phyloP scores from a whole-genome alignment of 1,140 invertebrate genomes.

The Rhynchophorus ferrugineus region DNA sequence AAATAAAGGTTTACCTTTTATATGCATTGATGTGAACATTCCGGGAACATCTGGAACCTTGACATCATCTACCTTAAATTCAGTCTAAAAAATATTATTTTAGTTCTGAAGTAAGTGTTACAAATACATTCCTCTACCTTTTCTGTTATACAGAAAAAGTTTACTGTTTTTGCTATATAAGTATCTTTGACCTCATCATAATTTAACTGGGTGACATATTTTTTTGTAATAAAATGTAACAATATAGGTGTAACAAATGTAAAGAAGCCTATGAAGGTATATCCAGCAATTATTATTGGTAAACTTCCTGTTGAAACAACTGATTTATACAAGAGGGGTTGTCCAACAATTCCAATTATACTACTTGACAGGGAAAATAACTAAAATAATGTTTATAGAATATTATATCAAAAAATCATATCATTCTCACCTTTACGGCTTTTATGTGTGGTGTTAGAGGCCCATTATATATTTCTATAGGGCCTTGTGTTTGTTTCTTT shows the following conservation, averaged over 20 bases:
- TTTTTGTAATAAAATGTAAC: slow-evolving; percentile 74
- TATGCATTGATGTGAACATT: slow-evolving; percentile 72
- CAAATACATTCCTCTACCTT: slow-evolving; percentile 44
- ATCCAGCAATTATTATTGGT: slow-evolving; percentile 52
- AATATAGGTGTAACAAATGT: slow-evolving; percentile 75
- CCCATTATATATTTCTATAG: slow-evolving; percentile 44
- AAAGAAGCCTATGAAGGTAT: slow-evolving; percentile 65
- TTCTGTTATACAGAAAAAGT: slow-evolving; percentile 56
- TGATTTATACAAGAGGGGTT: slow-evolving; percentile 64
- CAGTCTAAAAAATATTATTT: slow-evolving; percentile 49
- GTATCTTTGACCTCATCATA: slow-evolving; percentile 57
- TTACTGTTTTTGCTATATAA: slow-evolving; percentile 63
- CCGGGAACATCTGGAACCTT: slow-evolving; percentile 66
- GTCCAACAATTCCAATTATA: slow-evolving; percentile 54
- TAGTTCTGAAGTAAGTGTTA: not conserved
- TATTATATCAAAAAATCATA: slow-evolving; percentile 4
- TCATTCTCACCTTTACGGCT: slow-evolving; percentile 52
- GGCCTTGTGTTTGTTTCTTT: slow-evolving; percentile 6
- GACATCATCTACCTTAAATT: slow-evolving; percentile 70
- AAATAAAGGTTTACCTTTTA: slow-evolving; percentile 65
- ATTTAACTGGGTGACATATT: slow-evolving; percentile 72
- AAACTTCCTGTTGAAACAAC: slow-evolving; percentile 47
- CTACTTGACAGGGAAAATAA: slow-evolving; percentile 74
- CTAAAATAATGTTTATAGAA: slow-evolving; percentile 23
- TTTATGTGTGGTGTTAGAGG: slow-evolving; percentile 57